Conservation (phyloP, 2,113 vertebrate genomes). For the Ibidorhyncha struthersii region DNA sequence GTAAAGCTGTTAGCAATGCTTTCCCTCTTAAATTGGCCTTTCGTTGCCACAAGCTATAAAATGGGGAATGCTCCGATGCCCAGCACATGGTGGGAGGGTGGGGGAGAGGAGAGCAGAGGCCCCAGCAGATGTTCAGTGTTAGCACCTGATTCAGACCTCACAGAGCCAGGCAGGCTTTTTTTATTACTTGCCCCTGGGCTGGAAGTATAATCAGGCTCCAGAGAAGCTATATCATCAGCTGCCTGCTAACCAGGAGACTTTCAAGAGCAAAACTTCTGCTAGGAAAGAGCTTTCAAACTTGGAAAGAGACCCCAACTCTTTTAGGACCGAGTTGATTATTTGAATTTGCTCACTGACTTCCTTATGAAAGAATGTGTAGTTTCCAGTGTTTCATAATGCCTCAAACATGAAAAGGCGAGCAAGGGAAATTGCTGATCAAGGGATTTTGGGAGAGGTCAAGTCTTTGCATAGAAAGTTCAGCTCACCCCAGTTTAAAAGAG, state of each 20-base stretch:
- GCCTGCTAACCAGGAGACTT: constrained; percentile 25
- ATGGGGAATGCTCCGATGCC: neutral
- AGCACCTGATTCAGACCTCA: constrained; percentile 63
- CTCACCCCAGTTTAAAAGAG: constrained; percentile 6
- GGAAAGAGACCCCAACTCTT: neutral
- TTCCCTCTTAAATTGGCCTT: constrained; percentile 6
- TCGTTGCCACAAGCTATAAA: neutral
- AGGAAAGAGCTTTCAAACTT: constrained; percentile 31
- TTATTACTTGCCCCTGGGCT: constrained; percentile 24
- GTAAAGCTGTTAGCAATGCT: neutral
- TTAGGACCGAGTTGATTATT: constrained; percentile 12
- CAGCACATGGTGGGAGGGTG: neutral
- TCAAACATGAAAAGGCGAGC: neutral
- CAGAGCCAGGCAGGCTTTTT: neutral
- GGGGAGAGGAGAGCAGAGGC: neutral
- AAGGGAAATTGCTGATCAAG: constrained; percentile 59
- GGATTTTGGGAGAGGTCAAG: constrained; percentile 37
- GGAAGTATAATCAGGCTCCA: constrained; percentile 15
- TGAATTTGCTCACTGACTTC: constrained; percentile 49
- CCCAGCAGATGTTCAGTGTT: constrained; percentile 49
- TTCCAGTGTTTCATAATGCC: constrained; percentile 20
- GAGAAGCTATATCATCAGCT: constrained; percentile 3
- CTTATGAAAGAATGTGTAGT: neutral
- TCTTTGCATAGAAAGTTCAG: constrained; percentile 46
- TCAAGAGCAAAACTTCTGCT: constrained; percentile 4